phyloP scores from a whole-genome alignment of 2,113 vertebrate genomes.

The Cricetomys ansorgei region DNA sequence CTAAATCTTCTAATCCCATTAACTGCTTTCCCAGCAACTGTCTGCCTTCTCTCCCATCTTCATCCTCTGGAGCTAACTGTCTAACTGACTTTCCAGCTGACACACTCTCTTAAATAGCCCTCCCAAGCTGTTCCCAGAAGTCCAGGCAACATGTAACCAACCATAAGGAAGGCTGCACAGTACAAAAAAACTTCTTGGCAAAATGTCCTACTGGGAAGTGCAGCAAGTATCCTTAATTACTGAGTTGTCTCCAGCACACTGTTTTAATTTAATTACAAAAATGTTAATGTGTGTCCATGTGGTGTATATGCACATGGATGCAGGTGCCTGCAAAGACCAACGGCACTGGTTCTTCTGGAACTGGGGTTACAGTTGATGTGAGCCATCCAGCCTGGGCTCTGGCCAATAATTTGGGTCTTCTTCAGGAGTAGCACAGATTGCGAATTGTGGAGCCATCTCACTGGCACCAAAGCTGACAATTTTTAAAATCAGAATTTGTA shows the following conservation, averaged over 20 bases:
- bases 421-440: background rate
- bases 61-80: too few species aligned
- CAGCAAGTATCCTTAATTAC: background rate
- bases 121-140: too few species aligned
- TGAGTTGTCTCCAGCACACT: background rate
- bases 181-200: too few species aligned
- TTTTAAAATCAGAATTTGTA: constrained; percentile 23
- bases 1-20: too few species aligned
- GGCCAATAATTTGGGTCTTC: background rate
- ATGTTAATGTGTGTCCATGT: background rate
- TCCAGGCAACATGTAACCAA: too few species aligned
- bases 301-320: background rate
- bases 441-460: background rate
- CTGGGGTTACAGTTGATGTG: background rate
- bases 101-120: too few species aligned
- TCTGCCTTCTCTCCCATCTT: too few species aligned
- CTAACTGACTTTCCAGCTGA: too few species aligned
- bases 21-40: too few species aligned
- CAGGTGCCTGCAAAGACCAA: background rate
- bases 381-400: background rate
- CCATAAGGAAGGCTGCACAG: too few species aligned
- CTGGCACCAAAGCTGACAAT: background rate
- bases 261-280: background rate
- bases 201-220: too few species aligned
- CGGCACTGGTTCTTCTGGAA: background rate